Evolutionary conservation across 2,888 invertebrate species (phyloP), one percentile per base, ranked within the genome.

Genomic region (Thelaira solivaga): DNA sequence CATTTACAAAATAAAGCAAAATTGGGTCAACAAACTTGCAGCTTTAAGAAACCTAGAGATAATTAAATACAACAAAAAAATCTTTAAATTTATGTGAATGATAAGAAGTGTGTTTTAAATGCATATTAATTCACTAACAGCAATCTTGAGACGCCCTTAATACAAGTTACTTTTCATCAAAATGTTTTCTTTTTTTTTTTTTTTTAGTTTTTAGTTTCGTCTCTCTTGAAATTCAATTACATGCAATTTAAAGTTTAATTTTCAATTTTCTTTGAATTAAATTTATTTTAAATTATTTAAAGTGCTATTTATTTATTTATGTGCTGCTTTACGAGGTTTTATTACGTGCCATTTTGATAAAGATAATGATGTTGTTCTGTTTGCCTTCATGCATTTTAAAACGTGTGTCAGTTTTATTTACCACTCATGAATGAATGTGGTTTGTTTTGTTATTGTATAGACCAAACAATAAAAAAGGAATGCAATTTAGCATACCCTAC

Each of bases 291-390:
- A 41, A 68, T 10, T 59, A 26, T 45, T 51, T 65, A 61, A 67
- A 16, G 10, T 39, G 26, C 18, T 24, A 31, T 0, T 16, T 45
- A 22, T 64, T 43, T 61, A 61, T 55, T 51, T 62, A 62, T 69
- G 49, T 64, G 64, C 20, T 53, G 18, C 61, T 72, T 26, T 8
- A 45, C 24, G 36, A 43, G 13, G 31, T 55, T 61, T 65, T 67
- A 55, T 67, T 61, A 53, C 55, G 65, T 76, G 71, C 45, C 31
- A 71, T 65, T 71, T 61, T 61, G 26, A 69, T 64, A 71, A 18
- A 16, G 45, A 61, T 65, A 59, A 71, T 53, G 51, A 49, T 29
- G 11, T 57, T 69, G 43, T 76, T 69, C 24, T 47, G 22, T 31
- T 39, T 31, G 36, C 65, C n/a, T 43, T 51, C 4, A 59, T 69